Evolutionary conservation across 2,888 invertebrate genomes (phyloP).

Genomic region (Parascotia fuliginaria): DNA sequence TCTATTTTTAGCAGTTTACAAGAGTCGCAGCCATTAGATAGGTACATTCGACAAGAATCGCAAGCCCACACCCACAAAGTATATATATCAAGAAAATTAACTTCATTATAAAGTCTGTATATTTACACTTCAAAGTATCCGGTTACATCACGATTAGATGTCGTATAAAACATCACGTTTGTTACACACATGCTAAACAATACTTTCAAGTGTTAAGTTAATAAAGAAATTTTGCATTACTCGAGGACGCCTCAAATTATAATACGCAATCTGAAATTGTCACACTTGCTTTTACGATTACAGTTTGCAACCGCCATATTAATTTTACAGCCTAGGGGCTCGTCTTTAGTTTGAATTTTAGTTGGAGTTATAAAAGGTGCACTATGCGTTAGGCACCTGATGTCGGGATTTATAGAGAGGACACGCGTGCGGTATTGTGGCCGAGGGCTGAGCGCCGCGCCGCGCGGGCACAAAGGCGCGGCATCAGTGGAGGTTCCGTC

Average conservation of each 20-base stretch:
- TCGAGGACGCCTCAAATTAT: constrained; percentile 20
- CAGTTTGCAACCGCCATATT: constrained; percentile 31
- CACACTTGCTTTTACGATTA: constrained; percentile 30
- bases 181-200: neutral
- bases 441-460: constrained; percentile 22
- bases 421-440: constrained; percentile 50
- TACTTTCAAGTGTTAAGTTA: constrained; percentile 2
- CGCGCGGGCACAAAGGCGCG: constrained; percentile 41
- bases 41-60: neutral
- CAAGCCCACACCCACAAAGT: neutral
- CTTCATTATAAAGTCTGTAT: neutral
- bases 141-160: neutral
- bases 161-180: neutral
- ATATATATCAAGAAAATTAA: neutral
- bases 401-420: constrained; percentile 41
- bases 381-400: constrained; percentile 45
- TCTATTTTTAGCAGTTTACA: no score
- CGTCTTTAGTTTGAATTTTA: constrained; percentile 30
- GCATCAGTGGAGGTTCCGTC: constrained; percentile 65
- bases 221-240: constrained; percentile 25
- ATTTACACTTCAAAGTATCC: neutral
- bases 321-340: constrained; percentile 23
- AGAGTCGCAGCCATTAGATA: neutral
- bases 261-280: constrained; percentile 14
- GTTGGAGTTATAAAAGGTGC: constrained; percentile 40